phyloP scores from a whole-genome alignment of 2,888 invertebrate genomes.

The Pharmacophagus antenor region DNA sequence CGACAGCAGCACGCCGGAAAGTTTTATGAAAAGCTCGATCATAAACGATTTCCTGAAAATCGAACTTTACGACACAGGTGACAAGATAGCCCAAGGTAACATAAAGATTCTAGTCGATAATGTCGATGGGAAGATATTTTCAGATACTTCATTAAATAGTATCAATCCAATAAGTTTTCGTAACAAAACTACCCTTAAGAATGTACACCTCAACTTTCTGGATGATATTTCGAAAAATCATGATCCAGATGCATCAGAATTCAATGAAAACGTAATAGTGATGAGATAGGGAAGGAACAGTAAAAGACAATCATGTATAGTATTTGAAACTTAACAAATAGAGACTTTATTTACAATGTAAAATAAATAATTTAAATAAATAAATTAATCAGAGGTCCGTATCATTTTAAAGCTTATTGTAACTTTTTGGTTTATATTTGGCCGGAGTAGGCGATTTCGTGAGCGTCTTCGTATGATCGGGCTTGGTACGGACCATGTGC shows the following conservation, averaged over 20 bases:
- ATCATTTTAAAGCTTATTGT: constrained; percentile 49
- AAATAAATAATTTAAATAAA: constrained; percentile 73
- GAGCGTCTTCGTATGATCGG: constrained; percentile 78
- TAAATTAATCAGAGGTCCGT: constrained; percentile 75
- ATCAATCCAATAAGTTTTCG: background rate
- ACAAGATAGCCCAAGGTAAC: constrained; percentile 12
- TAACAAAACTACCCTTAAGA: background rate
- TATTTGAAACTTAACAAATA: constrained; percentile 68
- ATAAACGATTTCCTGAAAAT: constrained; percentile 17
- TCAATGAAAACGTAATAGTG: constrained; percentile 33
- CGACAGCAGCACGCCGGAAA: constrained; percentile 39
- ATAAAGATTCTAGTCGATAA: constrained; percentile 12
- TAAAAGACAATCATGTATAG: constrained; percentile 43
- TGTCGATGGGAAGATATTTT: constrained; percentile 2
- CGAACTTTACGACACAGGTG: constrained; percentile 9
- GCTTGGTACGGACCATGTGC: constrained; percentile 83
- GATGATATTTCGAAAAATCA: background rate
- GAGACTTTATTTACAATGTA: constrained; percentile 70
- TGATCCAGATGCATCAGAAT: background rate
- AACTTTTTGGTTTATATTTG: constrained; percentile 58
- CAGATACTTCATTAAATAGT: constrained; percentile 2
- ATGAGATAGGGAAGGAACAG: constrained; percentile 34
- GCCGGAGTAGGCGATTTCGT: constrained; percentile 82
- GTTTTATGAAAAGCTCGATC: constrained; percentile 14
- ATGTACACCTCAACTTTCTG: background rate